Conservation (phyloP, 2,888 invertebrate genomes). For the Protonemura montana region DNA sequence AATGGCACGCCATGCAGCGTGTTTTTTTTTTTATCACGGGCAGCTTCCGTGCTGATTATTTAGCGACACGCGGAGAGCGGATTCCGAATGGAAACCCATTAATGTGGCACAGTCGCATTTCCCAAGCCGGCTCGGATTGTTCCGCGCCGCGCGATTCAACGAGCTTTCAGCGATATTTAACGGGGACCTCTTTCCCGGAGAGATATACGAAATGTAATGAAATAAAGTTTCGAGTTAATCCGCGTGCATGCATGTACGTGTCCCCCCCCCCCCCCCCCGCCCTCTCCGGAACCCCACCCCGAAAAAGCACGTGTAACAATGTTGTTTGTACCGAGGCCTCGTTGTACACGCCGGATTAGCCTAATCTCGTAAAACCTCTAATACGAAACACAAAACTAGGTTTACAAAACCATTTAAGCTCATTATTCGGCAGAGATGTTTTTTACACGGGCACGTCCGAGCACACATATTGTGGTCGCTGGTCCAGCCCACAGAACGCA, state of each 20-base stretch:
- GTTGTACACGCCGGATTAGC: conserved; percentile 34
- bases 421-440: conserved; percentile 42
- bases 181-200: not conserved
- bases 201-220: not conserved
- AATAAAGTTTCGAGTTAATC: not conserved
- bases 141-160: not conserved
- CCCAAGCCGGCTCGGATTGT: not conserved
- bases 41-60: not conserved
- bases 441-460: conserved; percentile 13
- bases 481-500: not conserved
- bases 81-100: not conserved
- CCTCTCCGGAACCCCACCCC: too few relatives aligned
- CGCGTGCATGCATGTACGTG: not conserved
- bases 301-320: not conserved
- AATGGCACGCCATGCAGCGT: not conserved
- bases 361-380: conserved; percentile 46
- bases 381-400: conserved; percentile 46
- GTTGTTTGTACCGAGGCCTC: not conserved
- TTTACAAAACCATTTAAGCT: conserved; percentile 41
- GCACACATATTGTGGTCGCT: not conserved
- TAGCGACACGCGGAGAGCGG: not conserved
- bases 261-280: too few relatives aligned
- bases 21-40: not conserved
- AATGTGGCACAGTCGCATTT: too few relatives aligned
- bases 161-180: not conserved